Conservation (phyloP, 2,797 vertebrate species). For the Brachymystax lenok region DNA sequence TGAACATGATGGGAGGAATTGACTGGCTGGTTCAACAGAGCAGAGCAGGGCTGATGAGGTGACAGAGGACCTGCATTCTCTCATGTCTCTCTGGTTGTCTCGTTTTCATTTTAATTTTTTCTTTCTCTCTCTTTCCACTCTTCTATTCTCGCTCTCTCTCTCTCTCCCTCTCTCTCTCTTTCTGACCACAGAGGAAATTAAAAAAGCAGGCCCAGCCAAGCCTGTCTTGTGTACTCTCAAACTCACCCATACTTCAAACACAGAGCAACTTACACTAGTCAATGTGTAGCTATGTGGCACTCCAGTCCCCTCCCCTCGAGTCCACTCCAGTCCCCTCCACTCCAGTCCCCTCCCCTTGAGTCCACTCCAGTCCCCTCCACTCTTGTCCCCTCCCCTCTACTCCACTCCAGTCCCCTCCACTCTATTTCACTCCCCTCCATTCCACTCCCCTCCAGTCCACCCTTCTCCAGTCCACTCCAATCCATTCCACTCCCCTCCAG, state of each 20-base stretch:
- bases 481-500: rapidly evolving
- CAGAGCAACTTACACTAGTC: neutral
- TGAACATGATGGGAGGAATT: slow-evolving; percentile 25
- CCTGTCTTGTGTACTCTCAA: neutral
- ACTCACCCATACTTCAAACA: neutral
- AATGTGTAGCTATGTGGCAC: too few relatives aligned
- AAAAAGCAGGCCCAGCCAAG: neutral
- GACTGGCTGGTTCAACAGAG: slow-evolving; percentile 14
- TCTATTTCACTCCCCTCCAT: too few relatives aligned
- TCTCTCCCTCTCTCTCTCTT: neutral
- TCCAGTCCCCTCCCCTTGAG: too few relatives aligned
- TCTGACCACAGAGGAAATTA: neutral
- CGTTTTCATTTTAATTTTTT: neutral
- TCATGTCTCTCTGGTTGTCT: neutral
- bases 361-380: too few relatives aligned
- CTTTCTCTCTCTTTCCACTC: neutral
- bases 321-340: too few relatives aligned
- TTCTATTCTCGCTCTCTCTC: neutral
- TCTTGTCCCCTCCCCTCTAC: too few relatives aligned
- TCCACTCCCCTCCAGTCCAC: too few relatives aligned
- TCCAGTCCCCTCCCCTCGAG: neutral
- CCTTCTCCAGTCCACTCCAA: rapidly evolving
- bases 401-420: too few relatives aligned
- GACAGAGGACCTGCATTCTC: neutral
- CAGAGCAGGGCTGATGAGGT: slow-evolving; percentile 42